Conservation (phyloP, 2,888 invertebrate genomes). For the Helleia helle region DNA sequence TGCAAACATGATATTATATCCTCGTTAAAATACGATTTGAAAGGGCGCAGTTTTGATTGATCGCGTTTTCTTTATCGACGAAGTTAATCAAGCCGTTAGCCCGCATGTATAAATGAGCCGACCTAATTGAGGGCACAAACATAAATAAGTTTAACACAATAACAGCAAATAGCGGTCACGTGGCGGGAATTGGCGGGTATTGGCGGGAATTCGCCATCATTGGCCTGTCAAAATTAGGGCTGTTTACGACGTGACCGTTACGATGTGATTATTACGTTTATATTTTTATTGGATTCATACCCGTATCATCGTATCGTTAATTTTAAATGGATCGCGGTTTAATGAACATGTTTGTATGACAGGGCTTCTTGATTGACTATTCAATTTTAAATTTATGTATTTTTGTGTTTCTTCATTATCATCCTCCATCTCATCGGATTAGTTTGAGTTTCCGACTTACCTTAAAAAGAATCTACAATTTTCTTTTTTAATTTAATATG, state of each 20-base stretch:
- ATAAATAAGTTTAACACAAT: constrained; percentile 52
- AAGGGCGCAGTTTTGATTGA: no score
- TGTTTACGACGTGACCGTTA: constrained; percentile 44
- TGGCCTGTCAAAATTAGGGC: constrained; percentile 45
- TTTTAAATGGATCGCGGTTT: no score
- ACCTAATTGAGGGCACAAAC: constrained; percentile 52
- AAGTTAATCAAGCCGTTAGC: constrained; percentile 30
- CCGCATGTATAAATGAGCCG: constrained; percentile 54
- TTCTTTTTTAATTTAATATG: no score
- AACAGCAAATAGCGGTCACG: constrained; percentile 66
- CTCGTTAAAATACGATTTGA: no score
- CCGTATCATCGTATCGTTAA: constrained; percentile 2
- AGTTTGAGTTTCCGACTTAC: no score
- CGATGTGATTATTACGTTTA: constrained; percentile 52
- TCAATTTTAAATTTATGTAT: no score
- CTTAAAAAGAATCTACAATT: no score
- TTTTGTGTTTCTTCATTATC: no score
- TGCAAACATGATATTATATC: no score
- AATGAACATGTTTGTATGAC: no score
- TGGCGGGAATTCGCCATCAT: constrained; percentile 60
- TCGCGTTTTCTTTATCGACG: constrained; percentile 16
- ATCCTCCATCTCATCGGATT: no score
- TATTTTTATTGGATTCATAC: constrained; percentile 13
- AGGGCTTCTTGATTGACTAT: no score
- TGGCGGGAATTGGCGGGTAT: constrained; percentile 54